Conservation (phyloP, 1,140 invertebrate species). For the Nilaparvata lugens region DNA sequence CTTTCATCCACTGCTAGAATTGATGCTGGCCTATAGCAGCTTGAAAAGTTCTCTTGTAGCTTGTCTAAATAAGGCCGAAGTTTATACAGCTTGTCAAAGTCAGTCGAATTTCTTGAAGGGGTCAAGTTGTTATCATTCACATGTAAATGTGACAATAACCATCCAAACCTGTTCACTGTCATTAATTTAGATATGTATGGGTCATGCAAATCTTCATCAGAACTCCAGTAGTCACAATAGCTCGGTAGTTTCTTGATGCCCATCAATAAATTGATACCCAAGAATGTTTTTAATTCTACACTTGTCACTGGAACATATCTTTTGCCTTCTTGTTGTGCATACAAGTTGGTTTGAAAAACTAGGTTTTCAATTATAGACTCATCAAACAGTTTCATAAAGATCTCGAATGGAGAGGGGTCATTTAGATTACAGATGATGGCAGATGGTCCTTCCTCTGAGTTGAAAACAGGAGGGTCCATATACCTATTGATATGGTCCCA, state of each 20-base stretch:
- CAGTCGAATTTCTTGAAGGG: slow-evolving; percentile 14
- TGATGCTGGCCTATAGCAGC: slow-evolving; percentile 9
- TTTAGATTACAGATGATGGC: background rate
- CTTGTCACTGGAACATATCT: slow-evolving; percentile 11
- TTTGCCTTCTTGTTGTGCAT: slow-evolving; percentile 15
- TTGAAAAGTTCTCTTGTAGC: slow-evolving; percentile 1
- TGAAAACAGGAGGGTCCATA: background rate
- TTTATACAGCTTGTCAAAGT: slow-evolving; percentile 29
- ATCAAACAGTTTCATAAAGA: background rate
- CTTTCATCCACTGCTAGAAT: slow-evolving; percentile 24
- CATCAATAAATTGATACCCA: slow-evolving; percentile 30
- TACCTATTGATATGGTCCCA: background rate
- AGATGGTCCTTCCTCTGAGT: background rate
- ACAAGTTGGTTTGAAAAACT: slow-evolving; percentile 24
- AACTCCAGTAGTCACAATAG: slow-evolving; percentile 32
- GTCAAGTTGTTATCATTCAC: slow-evolving; percentile 25
- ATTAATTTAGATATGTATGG: slow-evolving; percentile 32
- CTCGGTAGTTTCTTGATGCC: slow-evolving; percentile 26
- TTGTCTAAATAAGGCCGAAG: slow-evolving; percentile 19
- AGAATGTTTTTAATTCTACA: slow-evolving; percentile 26
- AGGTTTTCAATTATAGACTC: slow-evolving; percentile 1
- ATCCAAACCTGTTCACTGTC: slow-evolving; percentile 35
- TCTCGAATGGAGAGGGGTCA: background rate
- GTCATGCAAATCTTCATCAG: slow-evolving; percentile 31
- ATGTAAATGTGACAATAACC: slow-evolving; percentile 29